Percentiles rank a stretch among this genome's conserved stretches.
Conservation (phyloP, 2,888 invertebrate species). For the Steromphala cineraria region DNA sequence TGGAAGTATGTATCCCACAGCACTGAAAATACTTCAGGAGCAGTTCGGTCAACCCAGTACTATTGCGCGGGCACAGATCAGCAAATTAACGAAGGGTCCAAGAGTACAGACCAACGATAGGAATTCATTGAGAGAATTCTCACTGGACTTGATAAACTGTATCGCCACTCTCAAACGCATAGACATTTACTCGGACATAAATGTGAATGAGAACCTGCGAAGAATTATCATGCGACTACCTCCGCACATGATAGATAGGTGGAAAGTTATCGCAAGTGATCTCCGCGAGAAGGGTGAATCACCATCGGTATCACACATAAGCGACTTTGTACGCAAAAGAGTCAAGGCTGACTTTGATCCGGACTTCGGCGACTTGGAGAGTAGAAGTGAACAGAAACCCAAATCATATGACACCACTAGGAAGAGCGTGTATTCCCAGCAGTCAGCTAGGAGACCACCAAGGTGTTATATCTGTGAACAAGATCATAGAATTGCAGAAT, state of each 20-base stretch:
- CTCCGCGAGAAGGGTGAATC: conserved; percentile 19
- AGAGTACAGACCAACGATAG: background rate
- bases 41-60: conserved; percentile 20
- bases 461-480: background rate
- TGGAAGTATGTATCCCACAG: conserved; percentile 20
- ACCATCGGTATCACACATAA: background rate
- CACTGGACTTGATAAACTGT: conserved; percentile 14
- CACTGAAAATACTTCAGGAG: conserved; percentile 22
- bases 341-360: conserved; percentile 25
- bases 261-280: background rate
- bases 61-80: conserved; percentile 20
- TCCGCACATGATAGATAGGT: conserved; percentile 5
- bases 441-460: background rate
- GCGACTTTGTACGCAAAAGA: conserved; percentile 16
- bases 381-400: too few species aligned
- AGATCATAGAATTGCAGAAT: background rate
- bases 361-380: conserved; percentile 26
- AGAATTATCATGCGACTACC: conserved; percentile 11
- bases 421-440: too few species aligned
- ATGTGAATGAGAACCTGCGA: background rate
- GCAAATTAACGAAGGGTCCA: conserved; percentile 1
- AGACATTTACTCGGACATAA: background rate
- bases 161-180: conserved; percentile 12
- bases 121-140: conserved; percentile 1
- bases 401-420: too few species aligned